Percentiles rank a stretch among this genome's conserved stretches.
phyloP scores from a whole-genome alignment of 92 coral and sea anemone species.

The Pocillopora meandrina region DNA sequence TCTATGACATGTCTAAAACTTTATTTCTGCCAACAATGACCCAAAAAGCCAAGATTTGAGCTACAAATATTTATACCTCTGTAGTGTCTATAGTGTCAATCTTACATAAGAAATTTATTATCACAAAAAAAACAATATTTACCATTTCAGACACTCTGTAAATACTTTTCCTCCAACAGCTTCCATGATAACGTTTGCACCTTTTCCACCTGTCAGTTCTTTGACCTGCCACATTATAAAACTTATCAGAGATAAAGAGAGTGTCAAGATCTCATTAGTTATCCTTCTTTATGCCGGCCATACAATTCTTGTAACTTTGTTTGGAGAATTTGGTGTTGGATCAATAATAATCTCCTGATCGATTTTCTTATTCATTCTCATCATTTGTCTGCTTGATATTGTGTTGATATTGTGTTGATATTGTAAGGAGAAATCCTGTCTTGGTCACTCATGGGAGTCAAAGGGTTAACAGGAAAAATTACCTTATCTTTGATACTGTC shows the following conservation, averaged over 20 bases:
- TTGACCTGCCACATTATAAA: constrained; percentile 54
- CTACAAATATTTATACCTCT: not conserved
- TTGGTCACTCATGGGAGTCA: not conserved
- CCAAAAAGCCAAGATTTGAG: not conserved
- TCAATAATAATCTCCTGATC: too few species aligned
- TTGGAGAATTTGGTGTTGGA: too few species aligned
- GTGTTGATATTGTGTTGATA: too few species aligned
- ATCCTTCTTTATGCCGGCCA: not conserved
- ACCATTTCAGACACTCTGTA: constrained; percentile 88
- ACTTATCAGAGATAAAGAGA: not conserved
- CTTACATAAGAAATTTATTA: not conserved
- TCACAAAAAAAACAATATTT: not conserved
- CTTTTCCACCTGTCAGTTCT: constrained; percentile 83
- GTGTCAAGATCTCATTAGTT: not conserved
- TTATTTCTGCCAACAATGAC: not conserved
- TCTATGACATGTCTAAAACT: not conserved
- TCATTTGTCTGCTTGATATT: too few species aligned
- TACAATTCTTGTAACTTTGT: too few species aligned
- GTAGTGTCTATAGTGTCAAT: not conserved
- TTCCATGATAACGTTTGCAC: constrained; percentile 89
- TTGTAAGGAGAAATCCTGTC: too few species aligned
- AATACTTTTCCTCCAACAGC: constrained; percentile 92
- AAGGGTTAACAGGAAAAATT: not conserved
- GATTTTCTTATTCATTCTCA: too few species aligned
- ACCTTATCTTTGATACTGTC: constrained; percentile 92